Evolutionary conservation across 2,113 vertebrate genomes (phyloP), one percentile per base, ranked within the genome.

Genomic region (Rhynchopsitta pachyrhyncha): DNA sequence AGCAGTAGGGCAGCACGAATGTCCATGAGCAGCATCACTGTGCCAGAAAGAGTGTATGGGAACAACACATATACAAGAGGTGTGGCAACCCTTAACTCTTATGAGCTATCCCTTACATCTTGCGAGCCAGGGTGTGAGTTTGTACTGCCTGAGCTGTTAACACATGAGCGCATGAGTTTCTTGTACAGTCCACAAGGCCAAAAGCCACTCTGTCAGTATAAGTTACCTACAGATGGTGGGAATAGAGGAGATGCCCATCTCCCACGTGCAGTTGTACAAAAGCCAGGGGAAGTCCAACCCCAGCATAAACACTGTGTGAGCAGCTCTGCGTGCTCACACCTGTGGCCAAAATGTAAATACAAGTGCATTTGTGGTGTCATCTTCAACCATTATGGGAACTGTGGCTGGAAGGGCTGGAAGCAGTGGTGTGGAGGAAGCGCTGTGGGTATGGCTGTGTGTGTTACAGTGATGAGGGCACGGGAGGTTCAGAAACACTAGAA

Each of bases 111-210:
- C 50, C 29, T 73, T 63, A 49, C 35, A 17, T 44, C 46, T n/a
- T 33, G 8, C 19, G 23, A 55, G 47, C 33, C 75, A n/a, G 66
- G 31, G 9, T 41, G 53, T 44, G 41, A 57, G 33, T 14, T 87
- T 63, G 42, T 52, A 3, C 24, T 77, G 78, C 49, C 57, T 59
- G 44, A 71, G 35, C 69, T 79, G 57, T 55, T 37, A 52, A 1
- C 6, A 5, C 16, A 7, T 2, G 19, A 31, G 8, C 0, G 3
- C 0, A 1, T 1, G 12, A 33, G 60, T 33, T 82, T 80, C 47
- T 57, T 73, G 18, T 8, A 4, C 6, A 41, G 47, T 75, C 52
- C 52, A 2, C 2, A 7, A 59, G 67, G n/a, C 50, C 47, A 62
- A 20, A 29, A 81, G 74, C 35, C 44, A 17, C 78, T 75, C 39